Base-by-base conservation (phyloP, 2,113 vertebrate genomes). In the Neoarius graeffei region DNA sequence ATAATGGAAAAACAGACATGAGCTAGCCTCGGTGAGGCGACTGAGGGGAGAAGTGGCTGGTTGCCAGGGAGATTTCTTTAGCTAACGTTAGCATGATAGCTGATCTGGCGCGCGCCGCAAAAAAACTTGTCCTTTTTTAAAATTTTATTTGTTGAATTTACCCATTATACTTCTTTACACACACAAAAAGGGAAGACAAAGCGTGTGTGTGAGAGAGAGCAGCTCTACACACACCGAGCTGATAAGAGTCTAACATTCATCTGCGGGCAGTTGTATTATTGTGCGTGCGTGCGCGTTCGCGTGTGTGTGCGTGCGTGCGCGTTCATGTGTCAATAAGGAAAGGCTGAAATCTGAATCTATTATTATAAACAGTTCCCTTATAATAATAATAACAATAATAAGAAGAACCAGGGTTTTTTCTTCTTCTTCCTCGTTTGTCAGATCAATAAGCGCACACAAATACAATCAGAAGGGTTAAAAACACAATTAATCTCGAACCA, bases 61-160 rank as follows among this genome's bases (percentile, higher is more conserved):
- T 48, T 80, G 85, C 85, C 85, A 87, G 64, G 85, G 77, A 87
- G 80, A 87, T 81, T 57, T 81, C 77, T 87, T 25, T 82, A 81
- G 85, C 62, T 69, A 42, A 54, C 54, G 7, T 69, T 69, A 84
- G n/a, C 57, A 25, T 15, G 13, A 2, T 17, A 27, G 59, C n/a
- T 30, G 15, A 15, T 11, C 76, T 79, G 50, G 52, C 50, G 23
- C 50, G 7, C 50, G 23, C 11, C 50, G 23, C 42, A 25, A 27
- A 50, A 48, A 42, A n/a, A 79, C 19, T 25, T 15, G 11, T 14
- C 42, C 8, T 10, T 52, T 54, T 54, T 27, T 7, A 7, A 42
- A 42, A 4, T 42, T 56, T 15, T 56, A 0, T 54, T 25, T 79
- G 8, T 17, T 27, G 13, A 27, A 56, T 56, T 56, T 15, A 77